Conservation (phyloP, 2,888 invertebrate genomes). For the Trichopria drosophilae region DNA sequence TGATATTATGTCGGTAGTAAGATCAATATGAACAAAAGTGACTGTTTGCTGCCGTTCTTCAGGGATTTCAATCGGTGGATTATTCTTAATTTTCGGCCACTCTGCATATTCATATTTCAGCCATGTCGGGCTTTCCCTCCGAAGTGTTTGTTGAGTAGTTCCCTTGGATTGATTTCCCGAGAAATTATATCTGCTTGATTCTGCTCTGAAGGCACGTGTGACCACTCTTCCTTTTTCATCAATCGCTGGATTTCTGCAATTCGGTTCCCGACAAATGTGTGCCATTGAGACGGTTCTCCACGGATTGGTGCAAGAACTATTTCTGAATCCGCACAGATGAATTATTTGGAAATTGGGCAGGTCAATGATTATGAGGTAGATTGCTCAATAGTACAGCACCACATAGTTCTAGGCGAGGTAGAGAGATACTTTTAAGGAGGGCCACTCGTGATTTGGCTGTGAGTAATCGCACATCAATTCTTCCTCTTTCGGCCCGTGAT, state of each 20-base stretch:
- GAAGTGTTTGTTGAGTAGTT: slow-evolving; percentile 6
- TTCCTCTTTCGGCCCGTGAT: no score
- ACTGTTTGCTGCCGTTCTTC: background rate
- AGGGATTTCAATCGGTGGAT: slow-evolving; percentile 1
- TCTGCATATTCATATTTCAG: background rate
- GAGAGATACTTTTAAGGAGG: background rate
- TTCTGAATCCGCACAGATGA: no score
- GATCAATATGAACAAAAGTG: background rate
- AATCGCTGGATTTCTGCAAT: no score
- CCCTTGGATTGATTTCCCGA: slow-evolving; percentile 7
- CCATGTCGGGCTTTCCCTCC: slow-evolving; percentile 14
- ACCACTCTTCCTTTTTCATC: no score
- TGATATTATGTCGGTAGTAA: background rate
- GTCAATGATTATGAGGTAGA: no score
- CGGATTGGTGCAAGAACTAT: no score
- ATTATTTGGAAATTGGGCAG: no score
- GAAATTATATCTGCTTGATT: slow-evolving; percentile 1
- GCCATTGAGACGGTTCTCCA: no score
- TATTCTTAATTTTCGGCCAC: slow-evolving; percentile 4
- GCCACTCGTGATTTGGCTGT: background rate
- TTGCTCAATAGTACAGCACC: background rate
- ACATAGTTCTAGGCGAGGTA: background rate
- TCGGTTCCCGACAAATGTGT: no score
- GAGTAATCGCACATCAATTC: no score
- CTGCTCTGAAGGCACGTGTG: slow-evolving; percentile 1